Evolutionary conservation across 2,113 vertebrate species (phyloP), one percentile per base, ranked within the genome.

Genomic region (Solenodon paradoxus): DNA sequence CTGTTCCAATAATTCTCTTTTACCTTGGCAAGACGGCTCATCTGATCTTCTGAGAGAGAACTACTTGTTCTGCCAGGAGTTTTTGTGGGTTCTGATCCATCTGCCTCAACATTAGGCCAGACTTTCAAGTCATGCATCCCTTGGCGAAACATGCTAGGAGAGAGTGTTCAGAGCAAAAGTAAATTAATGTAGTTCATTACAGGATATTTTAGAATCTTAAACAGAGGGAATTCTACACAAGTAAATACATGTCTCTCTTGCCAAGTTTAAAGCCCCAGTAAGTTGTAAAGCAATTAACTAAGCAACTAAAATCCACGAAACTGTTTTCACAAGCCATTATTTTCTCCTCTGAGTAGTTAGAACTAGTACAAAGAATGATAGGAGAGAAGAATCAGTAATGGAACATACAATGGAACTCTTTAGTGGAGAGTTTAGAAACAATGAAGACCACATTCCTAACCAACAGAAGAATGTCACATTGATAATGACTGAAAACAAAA

Each of bases 121-220:
- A 99, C 99, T 97, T 99, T 99, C 97, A 99, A 98, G 96, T 99
- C 99, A 42, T 99, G 99, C 99, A 99, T 99, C 82, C 99, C 99
- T 98, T 99, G 99, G 20, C 99, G 99, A 96, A 99, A 99, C 99
- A 99, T 99, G 88, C 99, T 99, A 88, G 10, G 42, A 1, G 75
- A 96, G 11, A 80, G 87, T 16, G 51, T 84, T 82, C 1, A 0
- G 83, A 66, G 89, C 8, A 96, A 66, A 97, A 80, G 64, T 90
- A 95, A 94, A 93, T 93, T 35, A 97, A 95, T 38, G 38, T 11
- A 94, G 38, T 19, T 80, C 83, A 88, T 87, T 92, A 47, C 0
- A 94, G 40, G 35, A 95, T 86, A 90, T 57, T 92, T 92, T 63
- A 49, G 13, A 88, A 72, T 83, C 47, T 94, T 89, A 87, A 22